Conservation (phyloP, 2,797 vertebrate genomes). For the Cyclura pinguis region DNA sequence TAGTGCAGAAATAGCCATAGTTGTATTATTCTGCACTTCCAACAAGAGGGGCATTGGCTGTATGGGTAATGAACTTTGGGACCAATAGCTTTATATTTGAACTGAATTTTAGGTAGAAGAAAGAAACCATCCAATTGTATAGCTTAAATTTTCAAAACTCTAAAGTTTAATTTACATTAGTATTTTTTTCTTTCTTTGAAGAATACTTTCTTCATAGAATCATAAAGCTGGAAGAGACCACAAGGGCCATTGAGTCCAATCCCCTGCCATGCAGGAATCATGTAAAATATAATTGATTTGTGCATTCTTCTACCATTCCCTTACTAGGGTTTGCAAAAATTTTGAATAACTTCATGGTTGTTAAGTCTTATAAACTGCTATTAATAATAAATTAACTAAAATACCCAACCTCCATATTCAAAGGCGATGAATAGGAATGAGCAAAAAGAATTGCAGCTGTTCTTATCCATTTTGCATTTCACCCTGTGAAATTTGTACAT, state of each 20-base stretch:
- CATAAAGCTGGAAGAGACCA: too few relatives aligned
- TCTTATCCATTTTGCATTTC: too few relatives aligned
- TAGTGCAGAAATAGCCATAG: too few relatives aligned
- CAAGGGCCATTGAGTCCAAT: too few relatives aligned
- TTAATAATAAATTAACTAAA: background rate
- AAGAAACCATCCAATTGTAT: background rate
- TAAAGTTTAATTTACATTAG: background rate
- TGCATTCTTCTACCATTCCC: background rate
- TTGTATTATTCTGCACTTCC: too few relatives aligned
- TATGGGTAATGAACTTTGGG: background rate
- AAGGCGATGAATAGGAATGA: background rate
- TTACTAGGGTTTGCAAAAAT: background rate
- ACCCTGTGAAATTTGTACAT: background rate
- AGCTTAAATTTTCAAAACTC: background rate
- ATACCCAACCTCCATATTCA: background rate
- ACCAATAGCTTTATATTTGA: background rate
- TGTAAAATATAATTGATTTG: background rate
- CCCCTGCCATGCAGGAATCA: too few relatives aligned
- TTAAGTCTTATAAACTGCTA: background rate
- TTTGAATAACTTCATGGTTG: background rate
- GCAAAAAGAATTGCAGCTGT: too few relatives aligned
- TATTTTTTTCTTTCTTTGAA: too few relatives aligned
- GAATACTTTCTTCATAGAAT: too few relatives aligned
- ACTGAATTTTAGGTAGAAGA: too few relatives aligned
- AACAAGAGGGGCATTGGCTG: background rate